Evolutionary conservation across 2,888 invertebrate genomes (phyloP).

Genomic region (Melitaea athalia): DNA sequence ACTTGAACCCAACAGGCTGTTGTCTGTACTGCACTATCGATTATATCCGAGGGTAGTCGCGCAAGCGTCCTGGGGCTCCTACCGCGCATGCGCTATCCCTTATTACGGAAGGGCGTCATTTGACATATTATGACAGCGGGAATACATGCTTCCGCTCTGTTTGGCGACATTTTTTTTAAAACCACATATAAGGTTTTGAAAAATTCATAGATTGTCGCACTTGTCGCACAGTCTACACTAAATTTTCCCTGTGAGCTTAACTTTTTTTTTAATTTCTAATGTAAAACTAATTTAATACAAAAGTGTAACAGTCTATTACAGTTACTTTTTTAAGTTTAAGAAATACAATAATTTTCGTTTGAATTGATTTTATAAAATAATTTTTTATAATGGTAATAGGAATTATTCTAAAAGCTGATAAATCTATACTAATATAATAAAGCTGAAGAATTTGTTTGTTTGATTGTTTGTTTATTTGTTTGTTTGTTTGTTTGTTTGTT

Average conservation of each 20-base stretch:
- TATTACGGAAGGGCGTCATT: slow-evolving; percentile 69
- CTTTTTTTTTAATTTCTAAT: too few species aligned
- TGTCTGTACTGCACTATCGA: slow-evolving; percentile 75
- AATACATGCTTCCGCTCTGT: slow-evolving; percentile 43
- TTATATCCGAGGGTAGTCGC: slow-evolving; percentile 55
- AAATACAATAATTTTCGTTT: too few species aligned
- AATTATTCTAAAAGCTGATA: too few species aligned
- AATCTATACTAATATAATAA: too few species aligned
- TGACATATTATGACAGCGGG: slow-evolving; percentile 62
- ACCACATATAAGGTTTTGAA: too few species aligned
- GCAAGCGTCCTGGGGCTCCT: slow-evolving; percentile 54
- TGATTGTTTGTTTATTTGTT: too few species aligned
- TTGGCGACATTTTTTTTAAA: slow-evolving; percentile 30
- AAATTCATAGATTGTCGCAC: not conserved
- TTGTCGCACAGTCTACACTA: not conserved
- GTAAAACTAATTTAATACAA: not conserved
- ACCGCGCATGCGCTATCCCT: slow-evolving; percentile 45
- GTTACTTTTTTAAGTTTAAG: too few species aligned
- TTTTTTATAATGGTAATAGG: too few species aligned
- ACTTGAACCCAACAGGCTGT: slow-evolving; percentile 75
- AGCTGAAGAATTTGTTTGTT: too few species aligned
- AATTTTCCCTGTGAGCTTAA: not conserved
- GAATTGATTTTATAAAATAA: too few species aligned
- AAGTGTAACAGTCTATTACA: too few species aligned
- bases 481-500: too few species aligned